Evolutionary conservation across 2,113 vertebrate genomes (phyloP).

Genomic region (Gallinago jamesoni): DNA sequence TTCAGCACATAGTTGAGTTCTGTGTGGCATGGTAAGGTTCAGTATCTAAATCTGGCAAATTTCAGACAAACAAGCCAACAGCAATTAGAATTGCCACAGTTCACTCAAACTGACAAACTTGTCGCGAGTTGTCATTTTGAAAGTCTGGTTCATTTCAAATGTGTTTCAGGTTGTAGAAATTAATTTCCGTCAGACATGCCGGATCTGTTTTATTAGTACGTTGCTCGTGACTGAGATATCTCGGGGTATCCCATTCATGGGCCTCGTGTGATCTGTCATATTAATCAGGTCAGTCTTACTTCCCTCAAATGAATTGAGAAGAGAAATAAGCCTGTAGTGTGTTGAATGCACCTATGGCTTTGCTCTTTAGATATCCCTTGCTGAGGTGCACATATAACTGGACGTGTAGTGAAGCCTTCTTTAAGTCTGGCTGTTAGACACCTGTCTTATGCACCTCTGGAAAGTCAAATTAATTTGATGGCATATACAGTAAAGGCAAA

Average conservation of each 20-base stretch:
- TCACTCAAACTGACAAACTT: not conserved
- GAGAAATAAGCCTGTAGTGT: not conserved
- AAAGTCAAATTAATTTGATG: not conserved
- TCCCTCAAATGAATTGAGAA: not conserved
- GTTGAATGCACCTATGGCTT: not conserved
- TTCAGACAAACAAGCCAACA: not conserved
- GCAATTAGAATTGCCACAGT: not conserved
- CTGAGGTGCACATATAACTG: accelerated
- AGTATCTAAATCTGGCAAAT: not conserved
- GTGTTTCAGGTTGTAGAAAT: not conserved
- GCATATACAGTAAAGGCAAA: not conserved
- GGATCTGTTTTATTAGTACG: not conserved
- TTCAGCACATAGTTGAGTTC: not conserved
- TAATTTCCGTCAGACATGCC: not conserved
- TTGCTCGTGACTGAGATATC: not conserved
- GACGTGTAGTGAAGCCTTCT: accelerated
- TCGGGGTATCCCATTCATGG: not conserved
- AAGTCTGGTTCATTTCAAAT: not conserved
- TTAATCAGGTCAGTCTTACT: not conserved
- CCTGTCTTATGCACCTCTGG: not conserved
- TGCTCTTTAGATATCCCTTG: accelerated
- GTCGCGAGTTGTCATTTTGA: not conserved
- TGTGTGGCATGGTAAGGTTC: not conserved
- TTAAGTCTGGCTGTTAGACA: not conserved
- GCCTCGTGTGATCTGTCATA: not conserved